Percentiles rank a stretch among this genome's conserved stretches.
These are phyloP conservation scores for Novumbra hubbsi DNA, from an alignment of 2,797 vertebrate species.

Conservation along the genomic window DNA sequence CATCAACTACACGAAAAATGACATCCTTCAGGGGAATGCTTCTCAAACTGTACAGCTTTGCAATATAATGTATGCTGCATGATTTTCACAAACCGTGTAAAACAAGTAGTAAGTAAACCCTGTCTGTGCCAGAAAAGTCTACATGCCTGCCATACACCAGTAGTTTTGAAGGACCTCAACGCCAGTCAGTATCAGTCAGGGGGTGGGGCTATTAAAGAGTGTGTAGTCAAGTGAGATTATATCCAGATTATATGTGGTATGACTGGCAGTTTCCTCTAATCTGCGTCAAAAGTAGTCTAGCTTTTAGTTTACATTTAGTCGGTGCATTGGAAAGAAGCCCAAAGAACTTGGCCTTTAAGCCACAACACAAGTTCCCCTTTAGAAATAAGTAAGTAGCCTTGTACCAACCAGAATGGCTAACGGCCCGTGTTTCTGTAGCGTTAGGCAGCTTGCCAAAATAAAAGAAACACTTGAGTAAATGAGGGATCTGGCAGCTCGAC, in stretches of 20 bases:
- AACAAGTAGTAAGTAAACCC: neutral
- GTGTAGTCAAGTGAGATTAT: slow-evolving; percentile 48
- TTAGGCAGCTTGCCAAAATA: too few species aligned
- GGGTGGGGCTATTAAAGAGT: neutral
- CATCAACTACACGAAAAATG: neutral
- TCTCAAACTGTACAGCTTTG: neutral
- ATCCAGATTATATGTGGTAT: slow-evolving; percentile 35
- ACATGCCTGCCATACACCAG: neutral
- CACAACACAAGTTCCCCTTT: neutral
- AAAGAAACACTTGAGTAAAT: too few species aligned
- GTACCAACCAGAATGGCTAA: neutral
- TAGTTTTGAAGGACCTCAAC: neutral
- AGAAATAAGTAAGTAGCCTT: neutral
- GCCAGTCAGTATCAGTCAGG: neutral
- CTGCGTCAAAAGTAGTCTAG: slow-evolving; percentile 45
- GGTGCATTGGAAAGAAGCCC: neutral
- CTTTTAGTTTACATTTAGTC: slow-evolving; percentile 42
- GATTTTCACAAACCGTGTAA: neutral
- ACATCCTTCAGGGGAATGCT: neutral
- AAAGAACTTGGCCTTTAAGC: neutral
- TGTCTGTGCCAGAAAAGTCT: neutral
- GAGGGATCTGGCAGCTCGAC: too few species aligned
- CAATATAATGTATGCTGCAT: neutral
- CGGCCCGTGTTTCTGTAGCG: neutral
- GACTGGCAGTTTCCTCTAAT: slow-evolving; percentile 44